A percentile compares a stretch with the other conserved stretches of the same genome.
Evolutionary conservation across 1,140 invertebrate species (phyloP).

Genomic region (Brachionus sp.): DNA sequence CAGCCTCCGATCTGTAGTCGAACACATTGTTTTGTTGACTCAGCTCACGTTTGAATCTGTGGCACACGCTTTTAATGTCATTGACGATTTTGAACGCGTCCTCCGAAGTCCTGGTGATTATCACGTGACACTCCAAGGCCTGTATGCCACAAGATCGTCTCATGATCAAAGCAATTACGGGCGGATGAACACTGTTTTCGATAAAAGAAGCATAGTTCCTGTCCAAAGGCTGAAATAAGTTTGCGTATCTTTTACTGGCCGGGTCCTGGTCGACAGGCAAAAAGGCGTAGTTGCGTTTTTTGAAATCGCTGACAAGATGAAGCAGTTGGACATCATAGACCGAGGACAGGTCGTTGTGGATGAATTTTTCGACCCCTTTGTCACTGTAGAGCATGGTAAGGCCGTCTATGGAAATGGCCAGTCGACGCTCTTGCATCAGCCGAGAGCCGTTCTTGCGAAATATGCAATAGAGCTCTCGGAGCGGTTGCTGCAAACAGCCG

Average conservation of each 20-base stretch:
- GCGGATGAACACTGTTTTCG: constrained; percentile 14
- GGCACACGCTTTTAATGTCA: constrained; percentile 18
- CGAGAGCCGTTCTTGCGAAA: constrained; percentile 32
- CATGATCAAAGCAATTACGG: constrained; percentile 36
- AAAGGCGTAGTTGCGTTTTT: constrained; percentile 21
- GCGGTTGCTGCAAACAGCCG: constrained; percentile 25
- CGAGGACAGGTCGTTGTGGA: constrained; percentile 24
- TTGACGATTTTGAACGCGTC: constrained; percentile 20
- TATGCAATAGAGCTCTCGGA: constrained; percentile 33
- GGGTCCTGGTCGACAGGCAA: not conserved
- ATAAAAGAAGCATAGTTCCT: not conserved
- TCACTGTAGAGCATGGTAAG: constrained; percentile 22
- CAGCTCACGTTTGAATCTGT: not conserved
- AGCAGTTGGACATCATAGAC: constrained; percentile 34
- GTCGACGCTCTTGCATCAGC: constrained; percentile 15
- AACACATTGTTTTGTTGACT: constrained; percentile 29
- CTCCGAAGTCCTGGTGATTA: not conserved
- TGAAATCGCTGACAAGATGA: not conserved
- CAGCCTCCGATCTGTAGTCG: not conserved
- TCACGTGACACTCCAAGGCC: constrained; percentile 35
- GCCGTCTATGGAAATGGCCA: constrained; percentile 34
- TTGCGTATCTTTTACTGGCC: not conserved
- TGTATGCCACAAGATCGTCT: constrained; percentile 30
- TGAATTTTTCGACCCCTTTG: not conserved
- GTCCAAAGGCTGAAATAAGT: constrained; percentile 22